Conservation (phyloP, 2,888 invertebrate genomes). For the Rhamnusium bicolor region DNA sequence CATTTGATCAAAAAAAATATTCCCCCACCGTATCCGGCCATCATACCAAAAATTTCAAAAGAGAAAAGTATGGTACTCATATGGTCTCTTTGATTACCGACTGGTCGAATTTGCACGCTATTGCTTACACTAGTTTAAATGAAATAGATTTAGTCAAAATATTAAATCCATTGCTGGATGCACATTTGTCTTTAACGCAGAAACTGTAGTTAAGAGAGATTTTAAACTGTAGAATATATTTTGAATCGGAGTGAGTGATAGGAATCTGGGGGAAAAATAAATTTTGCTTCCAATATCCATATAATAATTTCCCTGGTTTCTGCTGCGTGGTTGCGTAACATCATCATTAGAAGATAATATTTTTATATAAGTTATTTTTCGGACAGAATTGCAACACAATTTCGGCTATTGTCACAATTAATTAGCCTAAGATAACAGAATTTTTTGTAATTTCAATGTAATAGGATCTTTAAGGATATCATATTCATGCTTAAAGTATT, state of each 20-base stretch:
- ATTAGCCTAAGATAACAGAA: not conserved
- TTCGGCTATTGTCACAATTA: no score
- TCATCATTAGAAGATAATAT: no score
- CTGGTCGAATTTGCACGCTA: no score
- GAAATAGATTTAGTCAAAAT: not conserved
- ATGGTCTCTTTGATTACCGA: no score
- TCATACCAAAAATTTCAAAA: no score
- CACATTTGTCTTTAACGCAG: not conserved
- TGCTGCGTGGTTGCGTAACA: not conserved
- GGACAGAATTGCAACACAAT: no score
- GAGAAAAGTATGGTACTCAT: no score
- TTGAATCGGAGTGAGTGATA: slow-evolving; percentile 12
- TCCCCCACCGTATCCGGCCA: no score
- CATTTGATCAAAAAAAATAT: no score
- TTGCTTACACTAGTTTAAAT: no score
- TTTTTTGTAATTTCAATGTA: not conserved
- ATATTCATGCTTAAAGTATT: not conserved
- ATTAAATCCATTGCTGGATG: not conserved
- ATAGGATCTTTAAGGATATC: not conserved
- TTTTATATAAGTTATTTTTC: no score
- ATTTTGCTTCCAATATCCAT: not conserved
- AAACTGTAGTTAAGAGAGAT: slow-evolving; percentile 18
- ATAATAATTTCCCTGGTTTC: slow-evolving; percentile 18
- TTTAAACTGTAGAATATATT: slow-evolving; percentile 22
- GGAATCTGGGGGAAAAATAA: slow-evolving; percentile 24